Evolutionary conservation across 2,113 vertebrate species (phyloP).

Genomic region (Ellobius talpinus): DNA sequence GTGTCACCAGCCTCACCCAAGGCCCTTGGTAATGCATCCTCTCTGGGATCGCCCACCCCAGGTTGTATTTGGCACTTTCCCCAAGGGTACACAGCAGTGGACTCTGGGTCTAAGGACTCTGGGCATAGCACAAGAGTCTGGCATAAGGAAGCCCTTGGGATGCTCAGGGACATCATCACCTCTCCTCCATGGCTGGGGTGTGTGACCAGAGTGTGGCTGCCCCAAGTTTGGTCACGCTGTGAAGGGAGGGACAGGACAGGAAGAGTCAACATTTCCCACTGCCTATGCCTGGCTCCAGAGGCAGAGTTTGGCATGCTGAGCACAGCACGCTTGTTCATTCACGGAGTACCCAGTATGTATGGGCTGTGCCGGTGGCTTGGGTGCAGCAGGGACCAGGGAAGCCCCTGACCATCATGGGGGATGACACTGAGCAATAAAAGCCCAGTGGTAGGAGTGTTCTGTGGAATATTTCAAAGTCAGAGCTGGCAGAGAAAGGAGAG

Average conservation of each 20-base stretch:
- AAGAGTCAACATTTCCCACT: too few relatives aligned
- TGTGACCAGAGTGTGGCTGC: neutral
- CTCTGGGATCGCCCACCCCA: neutral
- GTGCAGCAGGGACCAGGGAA: neutral
- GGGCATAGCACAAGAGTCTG: neutral
- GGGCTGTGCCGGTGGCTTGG: too few relatives aligned
- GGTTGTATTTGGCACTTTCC: neutral
- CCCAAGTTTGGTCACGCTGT: fast-evolving
- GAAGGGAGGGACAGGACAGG: neutral
- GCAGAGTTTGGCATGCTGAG: too few relatives aligned
- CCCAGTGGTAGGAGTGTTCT: neutral
- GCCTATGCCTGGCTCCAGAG: fast-evolving
- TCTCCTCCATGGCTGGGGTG: neutral
- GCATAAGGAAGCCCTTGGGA: neutral
- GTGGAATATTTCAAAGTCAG: neutral
- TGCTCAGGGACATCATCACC: neutral
- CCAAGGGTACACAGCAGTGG: neutral
- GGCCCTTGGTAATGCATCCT: neutral
- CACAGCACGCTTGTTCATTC: fast-evolving
- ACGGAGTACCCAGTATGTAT: neutral
- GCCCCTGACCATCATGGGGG: neutral
- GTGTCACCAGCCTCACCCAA: neutral
- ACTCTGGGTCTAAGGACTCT: neutral
- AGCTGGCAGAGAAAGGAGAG: too few relatives aligned
- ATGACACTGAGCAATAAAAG: too few relatives aligned